A percentile compares a stretch with the other conserved stretches of the same genome.
phyloP scores from a whole-genome alignment of 2,888 invertebrate genomes.

The Diarsia dahlii region DNA sequence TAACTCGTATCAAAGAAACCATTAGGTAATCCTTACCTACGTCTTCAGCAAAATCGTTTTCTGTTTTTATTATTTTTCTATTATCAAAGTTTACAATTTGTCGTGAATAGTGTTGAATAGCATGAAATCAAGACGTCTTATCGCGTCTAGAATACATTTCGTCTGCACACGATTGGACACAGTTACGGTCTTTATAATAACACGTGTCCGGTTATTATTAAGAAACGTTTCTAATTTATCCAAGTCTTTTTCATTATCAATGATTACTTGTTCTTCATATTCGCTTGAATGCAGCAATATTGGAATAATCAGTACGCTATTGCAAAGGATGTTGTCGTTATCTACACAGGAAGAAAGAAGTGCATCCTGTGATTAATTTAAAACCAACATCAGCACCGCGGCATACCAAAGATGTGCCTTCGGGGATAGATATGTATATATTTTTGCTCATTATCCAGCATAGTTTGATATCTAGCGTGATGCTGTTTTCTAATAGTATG shows the following conservation, averaged over 20 bases:
- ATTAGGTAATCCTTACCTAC: not conserved
- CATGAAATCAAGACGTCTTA: constrained; percentile 59
- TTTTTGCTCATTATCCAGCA: not conserved
- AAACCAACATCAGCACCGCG: not conserved
- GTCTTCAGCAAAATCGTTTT: constrained; percentile 13
- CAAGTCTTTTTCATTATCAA: not conserved
- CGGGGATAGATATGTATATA: not conserved
- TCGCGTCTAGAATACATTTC: constrained; percentile 46
- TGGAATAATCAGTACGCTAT: not conserved
- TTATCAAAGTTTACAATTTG: constrained; percentile 42
- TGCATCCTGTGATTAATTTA: constrained; percentile 44
- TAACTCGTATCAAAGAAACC: not conserved
- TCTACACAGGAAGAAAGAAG: constrained; percentile 19
- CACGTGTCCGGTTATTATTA: constrained; percentile 43
- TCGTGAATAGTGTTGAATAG: constrained; percentile 36
- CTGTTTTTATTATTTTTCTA: constrained; percentile 24
- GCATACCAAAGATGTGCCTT: not conserved
- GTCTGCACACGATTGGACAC: constrained; percentile 53
- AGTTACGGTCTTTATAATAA: constrained; percentile 43
- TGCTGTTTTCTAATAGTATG: not conserved
- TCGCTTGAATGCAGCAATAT: not conserved
- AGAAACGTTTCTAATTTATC: constrained; percentile 34
- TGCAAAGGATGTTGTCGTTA: constrained; percentile 9
- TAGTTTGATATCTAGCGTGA: not conserved
- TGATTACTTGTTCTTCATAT: not conserved